Base-by-base conservation (phyloP, 2,113 vertebrate genomes). In the Ictalurus punctatus region DNA sequence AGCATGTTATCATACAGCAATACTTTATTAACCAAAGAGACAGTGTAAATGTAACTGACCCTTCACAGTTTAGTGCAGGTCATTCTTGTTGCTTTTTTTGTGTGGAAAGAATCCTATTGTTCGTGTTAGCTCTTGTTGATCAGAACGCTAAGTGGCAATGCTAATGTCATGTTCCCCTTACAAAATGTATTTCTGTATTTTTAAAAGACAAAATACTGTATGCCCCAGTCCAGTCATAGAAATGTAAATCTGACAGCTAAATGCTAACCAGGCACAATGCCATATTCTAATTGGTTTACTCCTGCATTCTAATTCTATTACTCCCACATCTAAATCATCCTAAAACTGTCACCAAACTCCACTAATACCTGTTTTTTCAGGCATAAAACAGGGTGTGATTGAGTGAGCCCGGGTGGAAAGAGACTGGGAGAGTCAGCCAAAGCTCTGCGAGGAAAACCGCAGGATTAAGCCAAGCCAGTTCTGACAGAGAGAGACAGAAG, bases 401-500 rank as follows among this genome's bases (percentile, higher is more conserved):
- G 48, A 86, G 6, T 44, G 27, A 86, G 87, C 54, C 16, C 56
- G 71, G n/a, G 61, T 54, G 67, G 81, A 83, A 54, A 91, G 74
- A 82, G 78, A 84, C 6, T 13, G 30, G 56, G 69, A 86, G 78
- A 78, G 83, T 54, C 76, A 85, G 76, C 81, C 59, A 83, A 83
- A 80, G 83, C 88, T 85, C 73, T 34, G 17, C 27, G 13, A 71
- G 48, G 30, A 84, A 90, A 87, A 87, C 73, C 78, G 30, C 86
- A 87, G 86, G 67, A 90, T 87, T 65, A 80, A 88, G 76, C 30
- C 65, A 52, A 89, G 86, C 67, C 84, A 74, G 83, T 61, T 90
- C 82, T 87, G 82, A 90, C 86, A 89, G 83, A 81, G 78, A 86
- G 78, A 86, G 63, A 84, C 74, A 88, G 79, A 83, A 65, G 86